Evolutionary conservation across 2,888 invertebrate species (phyloP), one percentile per base, ranked within the genome.

Genomic region (Pilophorus perplexus): DNA sequence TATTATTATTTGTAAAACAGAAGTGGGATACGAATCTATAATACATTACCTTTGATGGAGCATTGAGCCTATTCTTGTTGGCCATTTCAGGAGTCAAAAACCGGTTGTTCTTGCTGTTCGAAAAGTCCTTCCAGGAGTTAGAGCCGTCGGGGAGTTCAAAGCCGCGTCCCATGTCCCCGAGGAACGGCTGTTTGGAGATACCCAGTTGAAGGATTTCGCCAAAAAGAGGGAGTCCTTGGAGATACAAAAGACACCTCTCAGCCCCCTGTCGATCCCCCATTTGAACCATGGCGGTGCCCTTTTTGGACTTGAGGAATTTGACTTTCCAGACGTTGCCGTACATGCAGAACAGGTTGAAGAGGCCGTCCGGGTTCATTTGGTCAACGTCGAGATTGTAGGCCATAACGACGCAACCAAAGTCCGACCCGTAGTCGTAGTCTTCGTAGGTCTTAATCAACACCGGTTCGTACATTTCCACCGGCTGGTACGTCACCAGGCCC

Each of bases 61-160:
- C 16, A 12, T 55, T 55, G 38, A 55, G 38, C 3, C 55, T 37
- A 18, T 55, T 55, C 14, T 38, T 55, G 37, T 20, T 37, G 2
- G 55, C 55, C 55, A 55, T 55, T 8, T 22, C 55, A 5, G 33
- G 62, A 6, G 44, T 62, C 18, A 62, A 46, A 27, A 62, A 62
- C n/a, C 62, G 27, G 62, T 62, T 62, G 46, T 62, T 62, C 48
- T 62, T 62, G 48, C 62, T 62, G 48, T 28, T 62, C 8, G 62
- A 62, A 28, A 46, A 62, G 22, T 62, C 62, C 14, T 62, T 62
- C 62, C 62, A 62, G 18, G 62, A 62, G 23, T 62, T 27, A 12
- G 62, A 27, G 28, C 62, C 62, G 46, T 62, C 46, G 0, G 62
- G 62, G 1, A 62, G 62, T 20, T 62, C 46, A 40, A 62, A 62